phyloP scores from a whole-genome alignment of 1,140 invertebrate genomes.

The Cephus cinctus region DNA sequence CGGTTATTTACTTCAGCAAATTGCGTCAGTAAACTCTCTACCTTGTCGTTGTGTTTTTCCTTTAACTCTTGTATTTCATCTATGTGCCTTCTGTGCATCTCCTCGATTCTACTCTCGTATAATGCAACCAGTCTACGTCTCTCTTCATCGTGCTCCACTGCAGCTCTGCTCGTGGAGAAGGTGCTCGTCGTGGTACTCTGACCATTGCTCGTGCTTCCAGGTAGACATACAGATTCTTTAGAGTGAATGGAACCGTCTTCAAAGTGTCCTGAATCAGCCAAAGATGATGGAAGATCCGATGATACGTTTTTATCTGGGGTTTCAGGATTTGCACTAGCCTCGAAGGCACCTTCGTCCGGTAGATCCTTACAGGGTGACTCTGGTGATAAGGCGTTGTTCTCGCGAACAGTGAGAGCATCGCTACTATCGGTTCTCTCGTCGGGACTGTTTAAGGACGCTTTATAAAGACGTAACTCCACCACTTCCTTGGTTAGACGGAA shows the following conservation, averaged over 20 bases:
- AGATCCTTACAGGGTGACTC: slow-evolving; percentile 43
- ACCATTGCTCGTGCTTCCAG: slow-evolving; percentile 55
- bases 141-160: slow-evolving; percentile 59
- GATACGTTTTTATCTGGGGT: slow-evolving; percentile 30
- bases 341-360: slow-evolving; percentile 25
- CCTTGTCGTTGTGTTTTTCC: slow-evolving; percentile 76
- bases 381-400: slow-evolving; percentile 59
- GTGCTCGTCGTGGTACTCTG: slow-evolving; percentile 25
- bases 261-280: slow-evolving; percentile 83
- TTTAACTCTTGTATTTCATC: slow-evolving; percentile 71
- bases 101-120: slow-evolving; percentile 72
- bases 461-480: slow-evolving; percentile 75
- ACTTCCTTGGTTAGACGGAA: slow-evolving; percentile 79
- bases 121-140: slow-evolving; percentile 66
- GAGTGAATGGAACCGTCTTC: slow-evolving; percentile 78
- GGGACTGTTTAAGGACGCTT: slow-evolving; percentile 72
- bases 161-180: background rate
- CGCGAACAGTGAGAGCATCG: slow-evolving; percentile 71
- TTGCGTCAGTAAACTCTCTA: slow-evolving; percentile 73
- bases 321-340: slow-evolving; percentile 18
- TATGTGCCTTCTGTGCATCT: slow-evolving; percentile 68
- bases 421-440: slow-evolving; percentile 70
- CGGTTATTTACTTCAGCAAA: slow-evolving; percentile 75
- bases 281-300: slow-evolving; percentile 54
- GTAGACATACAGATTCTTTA: slow-evolving; percentile 63